phyloP scores from a whole-genome alignment of 1,140 invertebrate genomes.

The Drosophila guanche region DNA sequence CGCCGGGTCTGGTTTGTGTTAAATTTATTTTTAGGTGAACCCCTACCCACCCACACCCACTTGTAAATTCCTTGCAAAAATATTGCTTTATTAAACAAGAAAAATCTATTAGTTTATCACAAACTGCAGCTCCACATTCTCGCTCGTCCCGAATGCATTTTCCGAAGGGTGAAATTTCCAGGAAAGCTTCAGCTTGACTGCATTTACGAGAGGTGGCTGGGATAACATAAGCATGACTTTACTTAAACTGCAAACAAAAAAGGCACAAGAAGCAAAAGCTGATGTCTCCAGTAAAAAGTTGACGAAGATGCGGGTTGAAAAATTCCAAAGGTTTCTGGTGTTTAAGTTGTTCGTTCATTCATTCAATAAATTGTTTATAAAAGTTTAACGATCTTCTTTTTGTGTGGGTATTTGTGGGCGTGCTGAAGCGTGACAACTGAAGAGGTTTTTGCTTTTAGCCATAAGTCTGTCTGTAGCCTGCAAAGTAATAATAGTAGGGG shows the following conservation, averaged over 20 bases:
- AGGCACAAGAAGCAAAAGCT: neutral
- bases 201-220: slow-evolving; percentile 36
- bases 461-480: slow-evolving; percentile 58
- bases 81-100: slow-evolving; percentile 26
- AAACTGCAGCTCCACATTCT: slow-evolving; percentile 22
- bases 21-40: slow-evolving; percentile 31
- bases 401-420: slow-evolving; percentile 26
- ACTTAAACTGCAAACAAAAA: slow-evolving; percentile 30
- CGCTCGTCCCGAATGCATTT: neutral
- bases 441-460: slow-evolving; percentile 48
- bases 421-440: slow-evolving; percentile 51
- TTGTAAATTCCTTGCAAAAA: slow-evolving; percentile 27
- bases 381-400: slow-evolving; percentile 44
- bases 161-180: neutral
- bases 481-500: slow-evolving; percentile 13
- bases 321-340: slow-evolving; percentile 8
- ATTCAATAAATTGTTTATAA: slow-evolving; percentile 48
- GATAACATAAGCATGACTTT: slow-evolving; percentile 53
- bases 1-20: neutral
- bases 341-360: neutral
- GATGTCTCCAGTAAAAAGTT: slow-evolving; percentile 16
- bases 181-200: slow-evolving; percentile 25
- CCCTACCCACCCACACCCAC: neutral
- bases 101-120: slow-evolving; percentile 50
- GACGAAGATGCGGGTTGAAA: neutral